Conservation (phyloP, 2,888 invertebrate genomes). For the Priocnemis perturbator region DNA sequence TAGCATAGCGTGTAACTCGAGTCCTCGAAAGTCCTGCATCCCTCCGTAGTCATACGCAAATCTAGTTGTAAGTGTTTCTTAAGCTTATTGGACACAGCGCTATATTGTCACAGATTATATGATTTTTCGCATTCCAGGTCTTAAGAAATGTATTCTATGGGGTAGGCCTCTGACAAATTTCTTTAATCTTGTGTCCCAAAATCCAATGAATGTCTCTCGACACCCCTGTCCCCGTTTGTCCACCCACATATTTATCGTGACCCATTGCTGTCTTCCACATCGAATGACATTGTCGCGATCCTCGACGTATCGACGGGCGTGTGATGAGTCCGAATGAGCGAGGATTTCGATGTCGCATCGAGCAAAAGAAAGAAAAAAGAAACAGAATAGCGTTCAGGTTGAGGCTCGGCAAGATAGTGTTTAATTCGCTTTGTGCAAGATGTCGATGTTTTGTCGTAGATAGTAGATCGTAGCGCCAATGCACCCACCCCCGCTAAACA, state of each 20-base stretch:
- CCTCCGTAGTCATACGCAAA: not conserved
- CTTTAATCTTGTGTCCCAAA: slow-evolving; percentile 32
- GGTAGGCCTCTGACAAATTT: slow-evolving; percentile 62
- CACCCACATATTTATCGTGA: slow-evolving; percentile 1
- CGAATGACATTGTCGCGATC: slow-evolving; percentile 1
- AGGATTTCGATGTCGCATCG: slow-evolving; percentile 8
- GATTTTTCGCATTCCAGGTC: slow-evolving; percentile 72
- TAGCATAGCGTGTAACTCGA: not conserved
- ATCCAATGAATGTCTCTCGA: slow-evolving; percentile 46
- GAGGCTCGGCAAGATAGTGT: not conserved
- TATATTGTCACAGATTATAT: slow-evolving; percentile 67
- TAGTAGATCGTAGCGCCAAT: slow-evolving; percentile 65
- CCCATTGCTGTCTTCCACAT: slow-evolving; percentile 3
- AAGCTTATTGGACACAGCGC: slow-evolving; percentile 34
- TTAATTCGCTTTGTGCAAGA: slow-evolving; percentile 46
- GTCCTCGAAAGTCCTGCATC: not conserved
- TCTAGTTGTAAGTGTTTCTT: slow-evolving; percentile 30
- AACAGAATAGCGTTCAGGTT: not conserved
- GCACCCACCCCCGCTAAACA: slow-evolving; percentile 61
- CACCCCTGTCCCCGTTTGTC: slow-evolving; percentile 12
- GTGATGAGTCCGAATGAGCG: not conserved
- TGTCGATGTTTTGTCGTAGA: slow-evolving; percentile 60
- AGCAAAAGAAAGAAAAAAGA: slow-evolving; percentile 5
- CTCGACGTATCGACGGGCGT: not conserved
- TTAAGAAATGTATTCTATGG: slow-evolving; percentile 71